These are phyloP conservation scores for Anabacerthia variegaticeps DNA, from an alignment of 2,797 vertebrate genomes.

Conservation along the genomic window DNA sequence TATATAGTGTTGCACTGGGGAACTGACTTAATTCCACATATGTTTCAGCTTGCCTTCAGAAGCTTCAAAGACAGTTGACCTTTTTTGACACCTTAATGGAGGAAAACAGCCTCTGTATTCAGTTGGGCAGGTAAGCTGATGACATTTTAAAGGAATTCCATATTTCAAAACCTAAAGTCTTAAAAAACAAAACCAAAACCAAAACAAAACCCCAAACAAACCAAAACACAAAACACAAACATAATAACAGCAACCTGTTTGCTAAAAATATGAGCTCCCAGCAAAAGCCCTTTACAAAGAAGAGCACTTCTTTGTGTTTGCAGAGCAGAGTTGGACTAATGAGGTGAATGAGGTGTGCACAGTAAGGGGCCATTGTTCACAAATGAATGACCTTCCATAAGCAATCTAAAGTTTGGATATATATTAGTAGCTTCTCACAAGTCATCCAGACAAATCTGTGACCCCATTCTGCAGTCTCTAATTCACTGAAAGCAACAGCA, in stretches of 20 bases:
- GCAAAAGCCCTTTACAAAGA: background rate
- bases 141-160: slow-evolving; percentile 6
- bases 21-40: background rate
- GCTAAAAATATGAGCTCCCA: background rate
- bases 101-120: background rate
- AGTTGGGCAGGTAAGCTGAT: background rate
- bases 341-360: background rate
- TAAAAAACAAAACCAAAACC: background rate
- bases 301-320: background rate
- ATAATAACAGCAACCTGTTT: background rate
- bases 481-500: background rate
- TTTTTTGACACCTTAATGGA: background rate
- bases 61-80: slow-evolving; percentile 4
- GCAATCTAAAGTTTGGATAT: background rate
- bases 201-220: background rate
- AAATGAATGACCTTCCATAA: background rate
- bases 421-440: background rate
- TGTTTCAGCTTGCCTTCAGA: background rate
- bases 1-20: background rate
- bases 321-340: slow-evolving; percentile 9
- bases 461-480: background rate
- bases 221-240: background rate
- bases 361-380: background rate
- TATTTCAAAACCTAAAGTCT: slow-evolving; percentile 32
- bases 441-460: background rate